phyloP scores from a whole-genome alignment of 2,113 vertebrate genomes.

The Grammomys surdaster region DNA sequence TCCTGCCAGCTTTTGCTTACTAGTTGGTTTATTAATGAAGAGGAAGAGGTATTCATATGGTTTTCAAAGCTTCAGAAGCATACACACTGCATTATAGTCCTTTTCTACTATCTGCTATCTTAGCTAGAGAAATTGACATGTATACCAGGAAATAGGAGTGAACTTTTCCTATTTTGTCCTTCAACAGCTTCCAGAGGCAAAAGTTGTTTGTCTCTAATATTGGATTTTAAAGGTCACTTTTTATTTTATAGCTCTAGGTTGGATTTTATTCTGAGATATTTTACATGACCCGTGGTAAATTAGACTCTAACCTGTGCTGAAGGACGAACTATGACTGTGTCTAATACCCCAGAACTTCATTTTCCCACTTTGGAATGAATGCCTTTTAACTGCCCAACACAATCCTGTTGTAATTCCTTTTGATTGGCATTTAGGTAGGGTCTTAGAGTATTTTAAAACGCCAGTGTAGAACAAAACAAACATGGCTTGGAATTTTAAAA shows the following conservation, averaged over 20 bases:
- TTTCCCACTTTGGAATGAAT: conserved; percentile 22
- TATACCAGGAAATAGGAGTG: not conserved
- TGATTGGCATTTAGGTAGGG: not conserved
- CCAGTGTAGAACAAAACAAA: not conserved
- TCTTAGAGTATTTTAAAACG: conserved; percentile 46
- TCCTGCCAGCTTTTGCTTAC: not conserved
- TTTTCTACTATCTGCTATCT: not conserved
- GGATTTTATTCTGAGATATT: conserved; percentile 78
- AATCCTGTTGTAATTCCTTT: conserved; percentile 33
- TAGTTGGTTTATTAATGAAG: not conserved
- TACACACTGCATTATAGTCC: not conserved
- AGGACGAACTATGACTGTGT: conserved; percentile 73
- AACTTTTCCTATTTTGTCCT: conserved; percentile 74
- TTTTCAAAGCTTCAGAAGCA: not conserved
- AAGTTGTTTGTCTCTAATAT: conserved; percentile 77
- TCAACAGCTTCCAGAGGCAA: conserved; percentile 64
- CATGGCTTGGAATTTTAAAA: not conserved
- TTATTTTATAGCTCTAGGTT: conserved; percentile 75
- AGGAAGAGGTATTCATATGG: not conserved
- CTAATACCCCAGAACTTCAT: conserved; percentile 68
- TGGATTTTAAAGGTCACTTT: conserved; percentile 81
- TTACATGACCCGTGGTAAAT: conserved; percentile 81
- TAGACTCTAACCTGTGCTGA: conserved; percentile 74
- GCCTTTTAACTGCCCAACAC: conserved; percentile 32
- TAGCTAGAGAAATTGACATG: not conserved